Evolutionary conservation across 2,888 invertebrate species (phyloP).

Genomic region (Tribolium freemani): DNA sequence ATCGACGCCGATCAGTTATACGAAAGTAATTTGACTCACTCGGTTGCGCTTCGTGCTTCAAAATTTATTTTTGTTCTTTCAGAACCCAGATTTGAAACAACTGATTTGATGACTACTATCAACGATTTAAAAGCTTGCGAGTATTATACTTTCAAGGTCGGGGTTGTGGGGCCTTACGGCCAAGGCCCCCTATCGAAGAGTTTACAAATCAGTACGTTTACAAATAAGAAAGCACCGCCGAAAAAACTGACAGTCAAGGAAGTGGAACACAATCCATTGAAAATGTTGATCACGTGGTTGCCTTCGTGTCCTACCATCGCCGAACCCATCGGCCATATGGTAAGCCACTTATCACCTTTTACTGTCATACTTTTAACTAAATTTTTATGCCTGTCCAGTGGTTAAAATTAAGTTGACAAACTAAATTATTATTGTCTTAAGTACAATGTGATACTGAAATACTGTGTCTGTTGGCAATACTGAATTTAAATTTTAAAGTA

Average conservation of each 20-base stretch:
- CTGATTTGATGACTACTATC: conserved; percentile 72
- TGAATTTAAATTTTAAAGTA: too few species aligned
- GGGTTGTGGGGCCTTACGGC: conserved; percentile 75
- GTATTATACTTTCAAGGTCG: conserved; percentile 80
- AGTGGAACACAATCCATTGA: conserved; percentile 62
- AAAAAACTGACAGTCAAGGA: conserved; percentile 73
- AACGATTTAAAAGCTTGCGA: conserved; percentile 80
- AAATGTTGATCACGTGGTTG: conserved; percentile 78
- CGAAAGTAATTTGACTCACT: conserved; percentile 69
- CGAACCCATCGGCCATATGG: conserved; percentile 65
- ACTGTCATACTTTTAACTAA: too few species aligned
- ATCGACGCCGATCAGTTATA: conserved; percentile 72
- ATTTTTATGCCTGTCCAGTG: too few species aligned
- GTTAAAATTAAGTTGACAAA: too few species aligned
- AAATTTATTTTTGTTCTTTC: conserved; percentile 46
- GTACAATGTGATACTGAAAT: too few species aligned
- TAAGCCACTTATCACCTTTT: conserved; percentile 33
- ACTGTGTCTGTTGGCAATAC: too few species aligned
- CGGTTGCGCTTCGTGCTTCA: background rate
- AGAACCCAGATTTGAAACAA: conserved; percentile 70
- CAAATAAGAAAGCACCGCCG: conserved; percentile 78
- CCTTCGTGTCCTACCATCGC: conserved; percentile 75
- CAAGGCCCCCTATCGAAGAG: conserved; percentile 75
- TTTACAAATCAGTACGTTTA: conserved; percentile 52
- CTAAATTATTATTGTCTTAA: too few species aligned